Evolutionary conservation across 2,888 invertebrate genomes (phyloP).

Genomic region (Pyrocoelia pectoralis): DNA sequence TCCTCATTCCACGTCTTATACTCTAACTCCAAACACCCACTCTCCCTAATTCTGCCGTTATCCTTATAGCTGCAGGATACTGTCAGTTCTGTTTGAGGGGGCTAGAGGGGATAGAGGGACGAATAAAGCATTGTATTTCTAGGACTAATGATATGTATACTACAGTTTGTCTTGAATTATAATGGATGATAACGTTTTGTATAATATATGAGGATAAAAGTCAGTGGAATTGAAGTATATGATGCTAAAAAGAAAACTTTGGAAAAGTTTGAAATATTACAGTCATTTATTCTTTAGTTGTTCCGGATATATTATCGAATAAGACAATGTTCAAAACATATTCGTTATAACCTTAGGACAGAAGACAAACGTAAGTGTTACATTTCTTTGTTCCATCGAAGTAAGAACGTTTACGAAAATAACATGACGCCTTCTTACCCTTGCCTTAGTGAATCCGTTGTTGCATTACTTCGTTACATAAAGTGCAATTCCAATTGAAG

Average conservation of each 20-base stretch:
- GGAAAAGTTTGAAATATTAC: not conserved
- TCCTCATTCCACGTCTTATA: slow-evolving; percentile 34
- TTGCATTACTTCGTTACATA: no score
- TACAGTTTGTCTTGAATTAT: slow-evolving; percentile 39
- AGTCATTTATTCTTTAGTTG: not conserved
- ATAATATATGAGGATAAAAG: slow-evolving; percentile 18
- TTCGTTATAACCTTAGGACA: no score
- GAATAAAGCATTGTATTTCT: slow-evolving; percentile 41
- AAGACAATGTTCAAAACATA: not conserved
- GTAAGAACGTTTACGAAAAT: no score
- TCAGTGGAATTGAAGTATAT: slow-evolving; percentile 16
- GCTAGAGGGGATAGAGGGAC: slow-evolving; percentile 17
- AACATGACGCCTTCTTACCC: no score
- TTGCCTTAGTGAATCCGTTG: no score
- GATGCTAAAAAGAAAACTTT: not conserved
- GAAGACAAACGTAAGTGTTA: no score
- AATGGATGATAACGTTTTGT: slow-evolving; percentile 27
- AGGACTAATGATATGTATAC: slow-evolving; percentile 48
- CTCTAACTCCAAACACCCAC: slow-evolving; percentile 38
- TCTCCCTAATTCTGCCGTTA: slow-evolving; percentile 46
- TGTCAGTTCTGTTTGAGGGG: slow-evolving; percentile 51
- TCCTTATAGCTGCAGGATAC: slow-evolving; percentile 56
- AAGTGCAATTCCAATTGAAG: no score
- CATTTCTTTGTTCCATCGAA: no score
- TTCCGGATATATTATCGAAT: not conserved